Evolutionary conservation across 2,113 vertebrate genomes (phyloP), one percentile per base, ranked within the genome.

Genomic region (Callithrix jacchus): DNA sequence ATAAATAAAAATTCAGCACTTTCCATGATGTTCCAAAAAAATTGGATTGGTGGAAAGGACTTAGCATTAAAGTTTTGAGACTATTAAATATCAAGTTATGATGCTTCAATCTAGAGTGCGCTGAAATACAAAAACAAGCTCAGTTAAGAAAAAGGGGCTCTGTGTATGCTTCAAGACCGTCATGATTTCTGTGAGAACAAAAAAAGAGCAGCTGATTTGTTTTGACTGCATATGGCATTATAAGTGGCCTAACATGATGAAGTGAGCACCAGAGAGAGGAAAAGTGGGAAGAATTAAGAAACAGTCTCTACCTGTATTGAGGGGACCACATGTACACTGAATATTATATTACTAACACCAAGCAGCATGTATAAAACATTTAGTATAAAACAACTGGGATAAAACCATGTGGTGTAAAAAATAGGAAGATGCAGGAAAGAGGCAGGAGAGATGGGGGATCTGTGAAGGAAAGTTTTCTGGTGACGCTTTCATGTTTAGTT

Each of bases 1-100:
- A 89, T 82, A 94, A 49, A n/a, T 49, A 79, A 87, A 93, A 89
- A 82, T 20, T 54, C 11, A 88, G 74, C 68, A 81, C 20, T 92
- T 87, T 84, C 11, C 58, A 91, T 35, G 32, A 73, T 58, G 27
- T 64, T 80, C 83, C 70, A 71, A 79, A 84, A 96, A 96, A 49
- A 66, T 42, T 16, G 4, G 21, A 70, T 7, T 45, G 21, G 21
- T 52, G 7, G 37, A 64, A 93, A 66, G 77, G 42, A 6, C 42
- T 42, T 56, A 49, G 42, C 27, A 68, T 45, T 37, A 76, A 56
- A 77, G 21, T 35, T 74, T 66, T 58, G 70, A 35, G 40, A 47
- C 40, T 80, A 58, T 18, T 42, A 68, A 81, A 52, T 12, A 18
- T 85, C 64, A 61, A 77, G 40, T 80, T 58, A 54, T 2, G 47